Percentiles rank a stretch among this genome's conserved stretches.
Evolutionary conservation across 2,797 vertebrate species (phyloP).

Genomic region (Notoglanidium macrostoma): DNA sequence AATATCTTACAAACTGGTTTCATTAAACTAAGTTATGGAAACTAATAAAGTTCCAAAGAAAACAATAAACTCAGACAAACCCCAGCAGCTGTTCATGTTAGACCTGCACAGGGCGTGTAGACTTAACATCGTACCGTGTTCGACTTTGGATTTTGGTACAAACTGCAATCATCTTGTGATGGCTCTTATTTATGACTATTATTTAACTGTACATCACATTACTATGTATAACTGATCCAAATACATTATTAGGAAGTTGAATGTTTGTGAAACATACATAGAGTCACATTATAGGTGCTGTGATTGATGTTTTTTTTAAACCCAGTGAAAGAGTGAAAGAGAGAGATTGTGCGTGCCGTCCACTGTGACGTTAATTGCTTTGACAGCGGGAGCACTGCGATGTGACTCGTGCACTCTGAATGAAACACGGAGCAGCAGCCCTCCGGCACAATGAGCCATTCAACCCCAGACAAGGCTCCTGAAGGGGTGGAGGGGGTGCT

Average conservation of each 20-base stretch:
- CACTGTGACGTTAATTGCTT: slow-evolving; percentile 59
- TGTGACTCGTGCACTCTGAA: slow-evolving; percentile 44
- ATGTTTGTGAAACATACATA: not conserved
- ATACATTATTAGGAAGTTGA: not conserved
- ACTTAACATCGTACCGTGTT: not conserved
- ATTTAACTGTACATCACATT: not conserved
- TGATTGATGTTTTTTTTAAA: too few relatives aligned
- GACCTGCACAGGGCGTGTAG: not conserved
- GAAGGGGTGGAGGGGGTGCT: not conserved
- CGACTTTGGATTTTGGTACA: not conserved
- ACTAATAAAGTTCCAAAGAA: not conserved
- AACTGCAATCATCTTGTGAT: not conserved
- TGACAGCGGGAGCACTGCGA: slow-evolving; percentile 58
- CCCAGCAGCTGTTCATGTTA: not conserved
- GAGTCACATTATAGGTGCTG: not conserved
- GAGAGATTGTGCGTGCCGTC: slow-evolving; percentile 14
- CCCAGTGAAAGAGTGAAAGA: slow-evolving; percentile 18
- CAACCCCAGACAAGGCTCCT: slow-evolving; percentile 32
- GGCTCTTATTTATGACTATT: not conserved
- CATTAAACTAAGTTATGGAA: not conserved
- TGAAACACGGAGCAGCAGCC: slow-evolving; percentile 52
- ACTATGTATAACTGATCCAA: not conserved
- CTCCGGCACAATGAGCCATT: slow-evolving; percentile 55
- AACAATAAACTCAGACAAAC: not conserved
- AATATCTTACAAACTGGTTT: not conserved